Conservation (phyloP, 2,888 invertebrate genomes). For the Lasioglossum morio region DNA sequence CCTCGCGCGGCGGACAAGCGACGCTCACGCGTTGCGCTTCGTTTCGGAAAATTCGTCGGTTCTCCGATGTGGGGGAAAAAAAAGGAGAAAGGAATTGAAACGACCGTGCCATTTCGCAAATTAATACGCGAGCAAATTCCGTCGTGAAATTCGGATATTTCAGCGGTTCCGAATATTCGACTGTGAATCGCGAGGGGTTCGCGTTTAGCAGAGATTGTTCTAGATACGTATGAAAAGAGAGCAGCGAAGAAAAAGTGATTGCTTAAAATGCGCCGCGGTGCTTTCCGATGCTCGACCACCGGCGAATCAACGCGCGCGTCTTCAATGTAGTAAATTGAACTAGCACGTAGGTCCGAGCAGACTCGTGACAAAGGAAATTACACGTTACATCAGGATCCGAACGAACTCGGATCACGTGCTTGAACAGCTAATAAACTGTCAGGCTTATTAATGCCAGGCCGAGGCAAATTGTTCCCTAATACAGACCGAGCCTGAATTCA, state of each 20-base stretch:
- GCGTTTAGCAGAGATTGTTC: not conserved
- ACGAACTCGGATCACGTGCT: not conserved
- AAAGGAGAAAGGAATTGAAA: not conserved
- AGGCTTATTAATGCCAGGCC: not conserved
- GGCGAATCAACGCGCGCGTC: not conserved
- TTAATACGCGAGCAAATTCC: not conserved
- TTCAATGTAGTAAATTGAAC: not conserved
- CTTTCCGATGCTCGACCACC: not conserved
- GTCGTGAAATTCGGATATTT: not conserved
- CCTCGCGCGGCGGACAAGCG: not conserved
- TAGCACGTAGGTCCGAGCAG: not conserved
- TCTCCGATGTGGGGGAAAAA: not conserved
- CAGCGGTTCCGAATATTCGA: not conserved
- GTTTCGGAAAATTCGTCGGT: slow-evolving; percentile 6
- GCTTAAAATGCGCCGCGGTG: not conserved
- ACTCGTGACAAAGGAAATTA: slow-evolving; percentile 9
- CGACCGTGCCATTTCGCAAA: not conserved
- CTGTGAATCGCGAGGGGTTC: not conserved
- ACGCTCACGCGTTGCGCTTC: not conserved
- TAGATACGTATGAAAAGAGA: not conserved
- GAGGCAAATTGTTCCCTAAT: not conserved
- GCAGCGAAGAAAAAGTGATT: not conserved
- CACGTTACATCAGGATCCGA: not conserved
- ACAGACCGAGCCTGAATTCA: not conserved
- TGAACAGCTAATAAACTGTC: not conserved